phyloP scores from a whole-genome alignment of 2,888 invertebrate species.

The Incurvaria masculella region DNA sequence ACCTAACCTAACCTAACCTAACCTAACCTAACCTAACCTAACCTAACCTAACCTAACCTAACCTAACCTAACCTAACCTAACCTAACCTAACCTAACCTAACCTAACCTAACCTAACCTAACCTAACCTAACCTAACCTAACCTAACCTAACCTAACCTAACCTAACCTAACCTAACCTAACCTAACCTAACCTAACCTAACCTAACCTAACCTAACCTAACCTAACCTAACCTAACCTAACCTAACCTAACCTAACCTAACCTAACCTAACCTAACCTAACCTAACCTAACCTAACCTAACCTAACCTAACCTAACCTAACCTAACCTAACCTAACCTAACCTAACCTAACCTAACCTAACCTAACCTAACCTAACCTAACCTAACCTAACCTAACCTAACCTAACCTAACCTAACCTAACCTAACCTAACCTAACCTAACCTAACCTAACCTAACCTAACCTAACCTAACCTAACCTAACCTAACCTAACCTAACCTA shows the following conservation, averaged over 20 bases:
- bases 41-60: no score
- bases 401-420: conserved; percentile 16
- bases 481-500: conserved; percentile 11
- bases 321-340: conserved; percentile 15
- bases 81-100: conserved; percentile 6
- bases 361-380: conserved; percentile 17
- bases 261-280: conserved; percentile 15
- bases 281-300: conserved; percentile 15
- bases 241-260: conserved; percentile 13
- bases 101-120: conserved; percentile 12
- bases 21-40: no score
- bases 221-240: conserved; percentile 14
- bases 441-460: conserved; percentile 13
- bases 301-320: conserved; percentile 16
- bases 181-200: conserved; percentile 14
- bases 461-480: conserved; percentile 11
- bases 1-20: no score
- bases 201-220: conserved; percentile 14
- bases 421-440: conserved; percentile 16
- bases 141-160: conserved; percentile 13
- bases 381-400: conserved; percentile 16
- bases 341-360: conserved; percentile 16
- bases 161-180: conserved; percentile 13
- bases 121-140: conserved; percentile 13
- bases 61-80: no score